A percentile compares a stretch with the other conserved stretches of the same genome.
phyloP scores from a whole-genome alignment of 2,888 invertebrate species.

The Oscheius sp. region DNA sequence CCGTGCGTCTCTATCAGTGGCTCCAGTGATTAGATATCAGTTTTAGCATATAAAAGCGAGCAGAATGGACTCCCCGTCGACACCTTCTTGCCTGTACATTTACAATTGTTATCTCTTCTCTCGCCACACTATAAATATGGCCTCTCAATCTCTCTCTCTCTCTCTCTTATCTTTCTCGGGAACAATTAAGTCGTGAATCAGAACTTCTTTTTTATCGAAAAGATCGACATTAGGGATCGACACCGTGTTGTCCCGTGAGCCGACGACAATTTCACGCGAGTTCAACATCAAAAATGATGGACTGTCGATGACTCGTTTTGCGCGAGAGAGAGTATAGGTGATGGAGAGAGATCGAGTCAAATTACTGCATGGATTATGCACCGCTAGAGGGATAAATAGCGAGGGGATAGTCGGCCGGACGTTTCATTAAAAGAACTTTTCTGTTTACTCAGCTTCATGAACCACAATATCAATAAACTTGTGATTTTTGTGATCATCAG shows the following conservation, averaged over 20 bases:
- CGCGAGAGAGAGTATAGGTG: no score
- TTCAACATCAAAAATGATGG: no score
- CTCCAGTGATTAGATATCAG: conserved; percentile 21
- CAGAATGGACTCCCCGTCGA: neutral
- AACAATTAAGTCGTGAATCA: neutral
- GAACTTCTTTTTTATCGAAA: no score
- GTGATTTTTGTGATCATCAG: conserved; percentile 11
- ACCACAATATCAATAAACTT: conserved; percentile 17
- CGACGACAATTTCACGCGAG: no score
- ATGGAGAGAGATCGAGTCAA: neutral
- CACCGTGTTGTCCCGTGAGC: no score
- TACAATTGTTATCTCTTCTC: neutral
- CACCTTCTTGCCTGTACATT: neutral
- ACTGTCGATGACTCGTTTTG: no score
- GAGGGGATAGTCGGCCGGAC: neutral
- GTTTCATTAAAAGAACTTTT: neutral
- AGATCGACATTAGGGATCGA: no score
- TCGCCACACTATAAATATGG: conserved; percentile 3
- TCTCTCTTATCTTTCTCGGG: neutral
- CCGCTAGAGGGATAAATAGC: neutral
- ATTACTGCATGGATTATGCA: neutral
- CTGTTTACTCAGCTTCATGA: conserved; percentile 14
- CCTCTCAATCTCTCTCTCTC: neutral
- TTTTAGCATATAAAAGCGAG: neutral
- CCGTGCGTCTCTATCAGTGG: conserved; percentile 14